A percentile compares a stretch with the other conserved stretches of the same genome.
These are phyloP conservation scores for Oophaga pumilio DNA, from an alignment of 2,113 vertebrate genomes.

Conservation along the genomic window DNA sequence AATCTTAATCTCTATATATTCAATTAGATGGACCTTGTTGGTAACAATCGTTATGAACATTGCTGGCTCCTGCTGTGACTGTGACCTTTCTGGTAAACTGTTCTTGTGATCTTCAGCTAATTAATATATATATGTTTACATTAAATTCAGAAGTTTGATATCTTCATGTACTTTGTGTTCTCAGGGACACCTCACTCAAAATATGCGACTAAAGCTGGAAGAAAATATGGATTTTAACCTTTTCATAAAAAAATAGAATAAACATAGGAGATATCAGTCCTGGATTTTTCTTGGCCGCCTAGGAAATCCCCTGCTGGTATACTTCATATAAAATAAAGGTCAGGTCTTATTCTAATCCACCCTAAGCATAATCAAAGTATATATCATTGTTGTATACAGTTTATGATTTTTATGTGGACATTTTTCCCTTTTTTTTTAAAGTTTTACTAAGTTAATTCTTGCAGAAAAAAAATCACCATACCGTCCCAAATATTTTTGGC, in stretches of 20 bases:
- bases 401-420: not conserved
- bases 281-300: not conserved
- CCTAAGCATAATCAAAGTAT: not conserved
- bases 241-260: not conserved
- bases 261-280: not conserved
- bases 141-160: not conserved
- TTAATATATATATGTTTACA: not conserved
- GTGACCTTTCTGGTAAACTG: constrained; percentile 17
- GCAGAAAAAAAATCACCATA: no score
- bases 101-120: not conserved
- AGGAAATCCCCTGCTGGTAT: constrained; percentile 8
- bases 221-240: not conserved
- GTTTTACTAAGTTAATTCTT: not conserved
- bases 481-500: no score
- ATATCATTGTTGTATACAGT: not conserved
- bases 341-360: not conserved
- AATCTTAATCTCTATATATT: not conserved
- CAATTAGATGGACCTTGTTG: not conserved
- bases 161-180: not conserved
- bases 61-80: not conserved
- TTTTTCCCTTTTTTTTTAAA: not conserved
- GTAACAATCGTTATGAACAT: not conserved
- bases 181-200: not conserved
- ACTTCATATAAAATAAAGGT: constrained; percentile 11
- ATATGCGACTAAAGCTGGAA: not conserved